Evolutionary conservation across 2,888 invertebrate genomes (phyloP).

Genomic region (Calephelis perditalis): DNA sequence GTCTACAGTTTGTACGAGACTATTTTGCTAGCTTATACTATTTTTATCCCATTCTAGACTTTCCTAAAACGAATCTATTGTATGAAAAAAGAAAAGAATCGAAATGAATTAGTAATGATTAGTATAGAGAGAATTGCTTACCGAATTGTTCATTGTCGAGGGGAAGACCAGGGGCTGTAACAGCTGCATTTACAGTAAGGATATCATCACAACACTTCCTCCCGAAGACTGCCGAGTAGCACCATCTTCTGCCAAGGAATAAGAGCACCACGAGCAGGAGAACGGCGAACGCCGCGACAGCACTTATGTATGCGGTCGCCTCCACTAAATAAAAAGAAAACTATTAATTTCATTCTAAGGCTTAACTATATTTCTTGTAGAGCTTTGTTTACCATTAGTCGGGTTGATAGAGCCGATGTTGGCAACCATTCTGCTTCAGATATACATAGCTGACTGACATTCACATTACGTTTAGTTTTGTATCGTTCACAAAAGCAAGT

Average conservation of each 20-base stretch:
- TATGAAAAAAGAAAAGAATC: neutral
- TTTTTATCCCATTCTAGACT: neutral
- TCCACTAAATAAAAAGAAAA: slow-evolving; percentile 79
- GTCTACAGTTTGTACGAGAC: no score
- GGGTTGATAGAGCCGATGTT: slow-evolving; percentile 62
- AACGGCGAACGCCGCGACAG: slow-evolving; percentile 89
- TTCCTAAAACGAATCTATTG: neutral
- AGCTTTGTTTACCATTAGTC: slow-evolving; percentile 60
- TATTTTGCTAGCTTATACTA: no score
- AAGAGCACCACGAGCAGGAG: slow-evolving; percentile 90
- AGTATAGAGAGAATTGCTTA: slow-evolving; percentile 36
- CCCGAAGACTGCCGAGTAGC: slow-evolving; percentile 57
- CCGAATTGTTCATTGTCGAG: slow-evolving; percentile 68
- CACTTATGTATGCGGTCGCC: slow-evolving; percentile 92
- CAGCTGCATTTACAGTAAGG: slow-evolving; percentile 61
- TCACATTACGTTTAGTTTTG: slow-evolving; percentile 20
- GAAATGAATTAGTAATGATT: neutral
- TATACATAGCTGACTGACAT: slow-evolving; percentile 29
- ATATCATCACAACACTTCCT: slow-evolving; percentile 66
- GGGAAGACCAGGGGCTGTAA: slow-evolving; percentile 50
- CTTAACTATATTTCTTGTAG: slow-evolving; percentile 22
- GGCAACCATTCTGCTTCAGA: slow-evolving; percentile 58
- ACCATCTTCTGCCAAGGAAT: slow-evolving; percentile 89
- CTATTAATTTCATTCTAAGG: slow-evolving; percentile 23
- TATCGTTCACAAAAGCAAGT: slow-evolving; percentile 14